These are phyloP conservation scores for Oryzias melastigma DNA, from an alignment of 2,113 vertebrate species.

Conservation along the genomic window DNA sequence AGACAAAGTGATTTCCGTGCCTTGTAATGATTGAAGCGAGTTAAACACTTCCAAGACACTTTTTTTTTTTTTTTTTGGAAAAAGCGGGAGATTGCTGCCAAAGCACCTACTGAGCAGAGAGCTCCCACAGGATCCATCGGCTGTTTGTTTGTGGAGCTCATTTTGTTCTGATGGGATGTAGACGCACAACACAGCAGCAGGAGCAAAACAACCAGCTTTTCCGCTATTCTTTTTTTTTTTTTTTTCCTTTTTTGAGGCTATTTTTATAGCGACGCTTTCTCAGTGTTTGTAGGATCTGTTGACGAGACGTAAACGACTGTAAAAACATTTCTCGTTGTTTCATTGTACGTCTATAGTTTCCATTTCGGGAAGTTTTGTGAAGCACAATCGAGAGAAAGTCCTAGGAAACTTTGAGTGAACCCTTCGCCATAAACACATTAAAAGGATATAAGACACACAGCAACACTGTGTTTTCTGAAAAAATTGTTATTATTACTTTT, in stretches of 20 bases:
- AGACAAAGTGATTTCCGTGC: slow-evolving; percentile 33
- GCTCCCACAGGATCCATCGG: slow-evolving; percentile 22
- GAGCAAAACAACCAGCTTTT: neutral
- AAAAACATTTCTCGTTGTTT: too few species aligned
- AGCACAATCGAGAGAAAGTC: too few species aligned
- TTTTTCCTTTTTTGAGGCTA: neutral
- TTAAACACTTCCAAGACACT: slow-evolving; percentile 27
- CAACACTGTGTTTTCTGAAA: too few species aligned
- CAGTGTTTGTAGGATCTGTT: too few species aligned
- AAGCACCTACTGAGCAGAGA: slow-evolving; percentile 25
- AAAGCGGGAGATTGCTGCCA: slow-evolving; percentile 27
- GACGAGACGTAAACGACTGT: too few species aligned
- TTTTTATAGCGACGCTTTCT: neutral
- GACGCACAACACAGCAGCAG: slow-evolving; percentile 25
- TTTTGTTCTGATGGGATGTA: slow-evolving; percentile 10
- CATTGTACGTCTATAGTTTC: too few species aligned
- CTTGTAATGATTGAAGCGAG: slow-evolving; percentile 39
- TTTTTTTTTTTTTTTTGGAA: slow-evolving; percentile 5
- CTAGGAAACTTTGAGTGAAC: too few species aligned
- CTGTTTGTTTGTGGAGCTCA: slow-evolving; percentile 15
- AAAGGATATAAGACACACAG: too few species aligned
- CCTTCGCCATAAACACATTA: too few species aligned
- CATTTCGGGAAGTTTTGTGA: too few species aligned
- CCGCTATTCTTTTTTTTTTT: too few species aligned
- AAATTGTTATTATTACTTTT: too few species aligned